These are phyloP conservation scores for Plagiodera versicolora DNA, from an alignment of 2,888 invertebrate species.

Conservation along the genomic window DNA sequence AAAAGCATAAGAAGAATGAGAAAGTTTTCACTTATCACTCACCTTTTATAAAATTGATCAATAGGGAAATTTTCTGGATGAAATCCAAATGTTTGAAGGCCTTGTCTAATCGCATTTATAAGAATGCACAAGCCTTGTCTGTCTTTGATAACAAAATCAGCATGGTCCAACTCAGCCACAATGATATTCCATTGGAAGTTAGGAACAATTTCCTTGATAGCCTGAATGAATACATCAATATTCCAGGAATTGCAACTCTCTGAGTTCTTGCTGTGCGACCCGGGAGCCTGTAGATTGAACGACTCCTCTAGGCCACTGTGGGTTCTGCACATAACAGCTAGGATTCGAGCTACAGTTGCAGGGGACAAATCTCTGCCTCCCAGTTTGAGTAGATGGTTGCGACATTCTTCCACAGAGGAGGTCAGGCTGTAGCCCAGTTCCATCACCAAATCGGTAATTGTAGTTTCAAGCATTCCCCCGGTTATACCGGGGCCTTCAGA, in stretches of 20 bases:
- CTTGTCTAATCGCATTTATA: conserved; percentile 73
- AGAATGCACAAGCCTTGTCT: conserved; percentile 81
- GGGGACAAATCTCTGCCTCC: conserved; percentile 82
- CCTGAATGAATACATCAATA: conserved; percentile 89
- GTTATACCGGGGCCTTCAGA: conserved; percentile 62
- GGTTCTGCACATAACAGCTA: conserved; percentile 85
- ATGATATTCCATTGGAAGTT: conserved; percentile 93
- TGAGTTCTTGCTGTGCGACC: conserved; percentile 58
- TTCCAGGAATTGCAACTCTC: conserved; percentile 76
- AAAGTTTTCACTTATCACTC: no score
- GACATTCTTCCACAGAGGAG: conserved; percentile 82
- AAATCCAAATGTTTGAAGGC: conserved; percentile 73
- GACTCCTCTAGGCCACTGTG: conserved; percentile 73
- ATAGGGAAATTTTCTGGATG: conserved; percentile 80
- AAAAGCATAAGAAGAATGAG: no score
- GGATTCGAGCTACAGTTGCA: conserved; percentile 77
- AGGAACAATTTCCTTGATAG: conserved; percentile 85
- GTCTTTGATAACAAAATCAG: conserved; percentile 86
- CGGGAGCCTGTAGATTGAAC: conserved; percentile 60
- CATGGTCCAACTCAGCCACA: conserved; percentile 86
- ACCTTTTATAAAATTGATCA: conserved; percentile 80
- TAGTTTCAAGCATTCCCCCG: conserved; percentile 66
- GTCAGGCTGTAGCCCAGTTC: conserved; percentile 90
- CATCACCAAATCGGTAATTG: conserved; percentile 84
- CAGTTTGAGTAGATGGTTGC: conserved; percentile 74